phyloP scores from a whole-genome alignment of 1,140 invertebrate species.

The Liolophura sinensis region DNA sequence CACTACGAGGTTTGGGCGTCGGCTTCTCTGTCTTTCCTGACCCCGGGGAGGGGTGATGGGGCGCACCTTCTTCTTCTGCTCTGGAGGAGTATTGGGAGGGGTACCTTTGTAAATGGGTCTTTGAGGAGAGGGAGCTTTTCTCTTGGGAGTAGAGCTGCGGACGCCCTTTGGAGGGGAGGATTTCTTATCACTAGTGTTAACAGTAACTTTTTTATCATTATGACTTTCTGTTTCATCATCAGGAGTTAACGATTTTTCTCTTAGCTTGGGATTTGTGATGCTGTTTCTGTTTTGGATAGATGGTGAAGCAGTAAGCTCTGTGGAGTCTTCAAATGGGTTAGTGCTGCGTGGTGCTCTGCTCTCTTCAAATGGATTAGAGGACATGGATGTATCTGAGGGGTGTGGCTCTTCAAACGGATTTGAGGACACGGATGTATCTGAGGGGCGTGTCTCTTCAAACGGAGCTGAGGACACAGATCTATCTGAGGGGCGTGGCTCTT shows the following conservation, averaged over 20 bases:
- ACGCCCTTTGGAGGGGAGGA: constrained; percentile 39
- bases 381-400: constrained; percentile 12
- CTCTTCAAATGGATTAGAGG: constrained; percentile 18
- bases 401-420: constrained; percentile 35
- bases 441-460: constrained; percentile 25
- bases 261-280: constrained; percentile 8
- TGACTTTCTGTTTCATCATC: constrained; percentile 3
- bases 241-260: background rate
- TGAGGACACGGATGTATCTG: background rate
- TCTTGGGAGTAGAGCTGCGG: constrained; percentile 22
- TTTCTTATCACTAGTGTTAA: constrained; percentile 38
- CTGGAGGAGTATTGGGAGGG: constrained; percentile 40
- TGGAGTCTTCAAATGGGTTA: constrained; percentile 3
- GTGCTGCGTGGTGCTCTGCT: constrained; percentile 14
- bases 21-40: constrained; percentile 4
- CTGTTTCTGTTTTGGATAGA: constrained; percentile 10
- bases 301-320: constrained; percentile 16
- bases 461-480: constrained; percentile 20
- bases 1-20: background rate
- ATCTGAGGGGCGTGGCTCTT: background rate
- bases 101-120: constrained; percentile 43
- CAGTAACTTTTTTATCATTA: constrained; percentile 19
- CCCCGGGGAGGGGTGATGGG: constrained; percentile 40
- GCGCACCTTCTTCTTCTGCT: constrained; percentile 28
- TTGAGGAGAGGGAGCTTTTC: constrained; percentile 18